These are phyloP conservation scores for Loris lydekkerianus DNA, from an alignment of 2,797 vertebrate genomes.

Conservation along the genomic window DNA sequence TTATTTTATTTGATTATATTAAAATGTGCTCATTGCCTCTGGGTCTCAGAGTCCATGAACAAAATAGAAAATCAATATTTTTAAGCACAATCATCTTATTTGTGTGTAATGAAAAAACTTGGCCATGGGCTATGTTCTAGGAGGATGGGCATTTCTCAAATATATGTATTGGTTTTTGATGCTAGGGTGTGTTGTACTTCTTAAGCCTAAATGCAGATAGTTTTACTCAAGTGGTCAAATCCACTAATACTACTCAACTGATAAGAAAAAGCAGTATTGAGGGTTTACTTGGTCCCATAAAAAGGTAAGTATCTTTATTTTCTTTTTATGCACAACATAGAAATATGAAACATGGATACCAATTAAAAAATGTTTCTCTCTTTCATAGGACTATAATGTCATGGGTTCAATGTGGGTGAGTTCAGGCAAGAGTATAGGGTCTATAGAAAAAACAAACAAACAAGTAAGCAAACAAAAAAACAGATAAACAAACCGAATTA, in stretches of 20 bases:
- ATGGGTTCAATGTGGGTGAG: conserved; percentile 33
- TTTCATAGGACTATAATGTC: not conserved
- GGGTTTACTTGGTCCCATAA: conserved; percentile 4
- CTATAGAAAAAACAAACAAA: not conserved
- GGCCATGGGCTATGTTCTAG: not conserved
- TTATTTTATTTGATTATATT: conserved; percentile 63
- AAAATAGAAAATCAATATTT: conserved; percentile 53
- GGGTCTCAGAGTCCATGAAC: not conserved
- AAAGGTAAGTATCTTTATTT: conserved; percentile 22
- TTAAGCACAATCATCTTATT: not conserved
- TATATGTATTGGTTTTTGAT: not conserved
- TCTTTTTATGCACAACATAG: conserved; percentile 61
- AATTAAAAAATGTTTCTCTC: conserved; percentile 30
- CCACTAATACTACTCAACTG: not conserved
- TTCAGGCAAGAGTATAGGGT: not conserved
- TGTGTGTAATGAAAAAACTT: conserved; percentile 39
- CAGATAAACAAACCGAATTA: not conserved
- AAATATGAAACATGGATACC: not conserved
- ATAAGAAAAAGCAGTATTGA: conserved; percentile 8
- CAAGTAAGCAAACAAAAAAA: not conserved
- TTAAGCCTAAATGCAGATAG: conserved; percentile 2
- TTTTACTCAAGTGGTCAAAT: not conserved
- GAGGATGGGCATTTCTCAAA: not conserved
- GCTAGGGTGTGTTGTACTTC: not conserved
- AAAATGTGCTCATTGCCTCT: conserved; percentile 55